phyloP scores from a whole-genome alignment of 2,113 vertebrate species.

The Camelus bactrianus region DNA sequence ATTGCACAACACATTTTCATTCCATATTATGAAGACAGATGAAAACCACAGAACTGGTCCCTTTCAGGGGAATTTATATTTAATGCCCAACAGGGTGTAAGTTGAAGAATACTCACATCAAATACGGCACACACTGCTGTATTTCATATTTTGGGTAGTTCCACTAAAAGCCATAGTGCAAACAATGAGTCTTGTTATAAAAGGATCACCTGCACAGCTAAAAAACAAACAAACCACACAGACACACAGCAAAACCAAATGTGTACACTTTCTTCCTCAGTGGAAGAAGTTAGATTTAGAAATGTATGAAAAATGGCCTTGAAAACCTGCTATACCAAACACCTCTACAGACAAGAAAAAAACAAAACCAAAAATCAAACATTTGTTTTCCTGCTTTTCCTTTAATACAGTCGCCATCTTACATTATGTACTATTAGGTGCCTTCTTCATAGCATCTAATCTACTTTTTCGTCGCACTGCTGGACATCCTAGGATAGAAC shows the following conservation, averaged over 20 bases:
- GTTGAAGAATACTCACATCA: slow-evolving; percentile 51
- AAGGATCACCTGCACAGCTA: slow-evolving; percentile 40
- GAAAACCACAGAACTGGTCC: slow-evolving; percentile 50
- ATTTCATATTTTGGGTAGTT: slow-evolving; percentile 24
- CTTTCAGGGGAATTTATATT: slow-evolving; percentile 40
- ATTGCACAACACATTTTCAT: slow-evolving; percentile 52
- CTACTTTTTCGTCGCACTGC: slow-evolving; percentile 71
- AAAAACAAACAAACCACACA: slow-evolving; percentile 23
- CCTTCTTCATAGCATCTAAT: slow-evolving; percentile 71
- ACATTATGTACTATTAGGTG: slow-evolving; percentile 77
- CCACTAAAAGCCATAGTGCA: slow-evolving; percentile 45
- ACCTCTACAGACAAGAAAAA: slow-evolving; percentile 68
- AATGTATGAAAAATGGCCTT: slow-evolving; percentile 48
- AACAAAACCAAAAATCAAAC: slow-evolving; percentile 65
- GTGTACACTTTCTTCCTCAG: slow-evolving; percentile 29
- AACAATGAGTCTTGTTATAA: slow-evolving; percentile 23
- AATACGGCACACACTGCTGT: neutral
- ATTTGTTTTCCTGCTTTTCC: slow-evolving; percentile 66
- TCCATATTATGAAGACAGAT: slow-evolving; percentile 59
- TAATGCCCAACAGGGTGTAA: slow-evolving; percentile 32
- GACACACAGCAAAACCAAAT: slow-evolving; percentile 61
- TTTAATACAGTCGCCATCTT: slow-evolving; percentile 84
- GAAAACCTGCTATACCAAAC: slow-evolving; percentile 61
- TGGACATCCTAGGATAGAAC: slow-evolving; percentile 73
- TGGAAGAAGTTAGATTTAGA: slow-evolving; percentile 52